phyloP scores from a whole-genome alignment of 2,888 invertebrate species.

The Rapana venosa region DNA sequence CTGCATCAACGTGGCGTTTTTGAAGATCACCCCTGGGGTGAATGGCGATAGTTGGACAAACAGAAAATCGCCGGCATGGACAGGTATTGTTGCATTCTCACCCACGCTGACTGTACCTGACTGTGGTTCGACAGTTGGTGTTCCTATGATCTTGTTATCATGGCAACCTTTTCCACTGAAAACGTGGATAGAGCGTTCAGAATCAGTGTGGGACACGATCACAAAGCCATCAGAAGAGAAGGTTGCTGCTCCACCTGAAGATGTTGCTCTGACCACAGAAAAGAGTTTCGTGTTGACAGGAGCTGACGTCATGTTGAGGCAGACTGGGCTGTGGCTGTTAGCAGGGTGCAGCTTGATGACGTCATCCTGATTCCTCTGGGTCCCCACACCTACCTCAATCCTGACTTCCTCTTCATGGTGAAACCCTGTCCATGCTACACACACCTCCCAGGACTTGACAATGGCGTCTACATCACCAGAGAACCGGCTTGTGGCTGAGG shows the following conservation, averaged over 20 bases:
- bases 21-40: not conserved
- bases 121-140: not conserved
- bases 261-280: conserved; percentile 24
- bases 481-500: not conserved
- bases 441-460: not conserved
- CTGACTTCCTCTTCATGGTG: not conserved
- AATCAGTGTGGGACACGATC: not conserved
- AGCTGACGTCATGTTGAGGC: conserved; percentile 2
- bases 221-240: conserved; percentile 38
- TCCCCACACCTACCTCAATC: conserved; percentile 21
- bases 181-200: not conserved
- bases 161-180: conserved; percentile 25
- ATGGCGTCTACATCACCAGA: conserved; percentile 31
- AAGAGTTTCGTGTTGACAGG: conserved; percentile 37
- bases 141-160: not conserved
- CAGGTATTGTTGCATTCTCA: not conserved
- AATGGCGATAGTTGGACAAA: not conserved
- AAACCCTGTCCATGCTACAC: conserved; percentile 28
- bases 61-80: not conserved
- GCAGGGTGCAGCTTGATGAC: not conserved
- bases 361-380: not conserved
- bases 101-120: not conserved
- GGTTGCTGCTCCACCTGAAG: conserved; percentile 3
- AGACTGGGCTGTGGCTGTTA: not conserved
- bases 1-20: conserved; percentile 15